Evolutionary conservation across 1,140 invertebrate species (phyloP), one percentile per base, ranked within the genome.

Genomic region (Hylaeus volcanicus): DNA sequence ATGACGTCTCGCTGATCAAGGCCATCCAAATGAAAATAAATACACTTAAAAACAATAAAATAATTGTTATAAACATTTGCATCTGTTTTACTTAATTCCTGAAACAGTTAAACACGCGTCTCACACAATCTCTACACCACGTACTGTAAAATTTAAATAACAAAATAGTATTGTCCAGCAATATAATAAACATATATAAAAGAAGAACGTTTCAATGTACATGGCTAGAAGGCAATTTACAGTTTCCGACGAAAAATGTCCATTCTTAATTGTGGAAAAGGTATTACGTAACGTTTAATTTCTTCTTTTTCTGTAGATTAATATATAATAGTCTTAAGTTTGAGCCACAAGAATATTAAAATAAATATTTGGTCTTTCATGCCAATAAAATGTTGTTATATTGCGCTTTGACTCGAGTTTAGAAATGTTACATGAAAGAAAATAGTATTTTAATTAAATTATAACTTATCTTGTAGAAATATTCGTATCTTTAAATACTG

Each of bases 1-100:
- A 70, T 61, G 55, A 72, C 63, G 41, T 64, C 66, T 80, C 70
- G 8, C 39, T 51, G n/a, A 74, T 80, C 41, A 83, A 74, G n/a
- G 51, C n/a, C 68, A 56, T 83, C 14, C 55, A 15, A 81, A 77
- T 81, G 12, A 53, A 73, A 58, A 53, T 66, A 66, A 75, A 60
- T 66, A 68, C 15, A 65, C 37, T 72, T 66, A 56, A 55, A 74
- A 63, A 55, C 4, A 53, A 45, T 71, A 64, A 74, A 74, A 74
- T 37, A 9, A 53, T 51, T 15, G 2, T 68, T 74, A 77, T 41
- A 68, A 79, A 56, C 3, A 43, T 43, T 69, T 5, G 15, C 56
- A 12, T 9, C 12, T 39, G 63, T 61, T 12, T 45, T 43, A 65
- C 9, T 73, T 61, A n/a, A 26, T n/a, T 45, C 9, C 45, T 73